Conservation (phyloP, 2,797 vertebrate species). For the Galagoides demidoff region DNA sequence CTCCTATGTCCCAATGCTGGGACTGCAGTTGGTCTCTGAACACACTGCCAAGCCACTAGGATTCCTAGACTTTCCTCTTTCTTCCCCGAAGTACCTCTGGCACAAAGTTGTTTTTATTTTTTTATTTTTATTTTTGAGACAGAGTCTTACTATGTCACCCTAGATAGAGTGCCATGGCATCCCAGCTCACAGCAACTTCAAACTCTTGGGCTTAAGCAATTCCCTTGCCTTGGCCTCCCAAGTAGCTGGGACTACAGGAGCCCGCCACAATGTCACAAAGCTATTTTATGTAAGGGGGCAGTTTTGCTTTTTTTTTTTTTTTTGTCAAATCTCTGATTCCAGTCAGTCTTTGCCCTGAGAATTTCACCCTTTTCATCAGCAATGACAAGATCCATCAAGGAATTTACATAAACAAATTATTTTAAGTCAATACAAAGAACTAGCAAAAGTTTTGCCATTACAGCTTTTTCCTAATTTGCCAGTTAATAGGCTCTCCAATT, state of each 20-base stretch:
- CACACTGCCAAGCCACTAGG: neutral
- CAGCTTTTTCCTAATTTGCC: too few relatives aligned
- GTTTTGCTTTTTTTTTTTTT: neutral
- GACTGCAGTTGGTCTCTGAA: neutral
- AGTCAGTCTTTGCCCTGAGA: neutral
- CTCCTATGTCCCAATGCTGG: neutral
- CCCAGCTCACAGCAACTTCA: too few relatives aligned
- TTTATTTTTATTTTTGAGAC: neutral
- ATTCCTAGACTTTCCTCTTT: neutral
- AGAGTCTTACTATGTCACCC: too few relatives aligned
- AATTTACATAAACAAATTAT: constrained; percentile 42
- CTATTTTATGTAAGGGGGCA: neutral
- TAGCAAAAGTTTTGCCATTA: constrained; percentile 25
- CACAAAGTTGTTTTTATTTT: neutral
- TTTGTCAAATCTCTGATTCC: neutral
- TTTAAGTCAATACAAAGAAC: constrained; percentile 26
- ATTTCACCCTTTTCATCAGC: neutral
- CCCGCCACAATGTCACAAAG: neutral
- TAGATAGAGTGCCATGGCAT: too few relatives aligned
- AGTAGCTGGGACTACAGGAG: too few relatives aligned
- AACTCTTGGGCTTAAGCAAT: too few relatives aligned
- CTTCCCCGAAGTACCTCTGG: neutral
- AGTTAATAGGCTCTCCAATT: neutral
- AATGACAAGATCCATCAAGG: neutral
- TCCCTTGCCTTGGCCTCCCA: too few relatives aligned